Evolutionary conservation across 2,113 vertebrate genomes (phyloP), one percentile per base, ranked within the genome.

Genomic region (Merops nubicus): DNA sequence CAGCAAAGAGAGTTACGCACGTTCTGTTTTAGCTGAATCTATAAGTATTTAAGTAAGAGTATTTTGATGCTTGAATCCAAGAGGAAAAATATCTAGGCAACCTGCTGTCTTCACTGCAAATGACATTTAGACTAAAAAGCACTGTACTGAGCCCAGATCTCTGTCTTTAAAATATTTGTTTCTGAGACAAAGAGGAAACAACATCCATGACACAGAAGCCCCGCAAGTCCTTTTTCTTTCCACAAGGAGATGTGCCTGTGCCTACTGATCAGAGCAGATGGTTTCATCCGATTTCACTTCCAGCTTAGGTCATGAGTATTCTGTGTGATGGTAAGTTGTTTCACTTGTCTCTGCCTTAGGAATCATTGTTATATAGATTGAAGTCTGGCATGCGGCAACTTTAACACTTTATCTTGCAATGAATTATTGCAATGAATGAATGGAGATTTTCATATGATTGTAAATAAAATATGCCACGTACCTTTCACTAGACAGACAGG

Each of bases 171-270:
- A 76, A 62, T 4, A 51, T 40, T 69, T 38, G 8, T 19, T 53
- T 11, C 17, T 76, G 22, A 56, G 36, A 16, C 20, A 65, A 65
- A 90, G 25, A 65, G 15, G 25, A 72, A 85, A 12, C 33, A 34
- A 31, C 53, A 25, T 53, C 17, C 17, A 19, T 18, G 7, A 62
- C 26, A 33, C 15, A 11, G 40, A 85, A 92, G 25, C 11, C 45
- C 17, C 1, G 0, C 36, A 50, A 47, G 5, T 72, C 8, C 9
- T 87, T 62, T 20, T 13, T 42, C 3, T 76, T 40, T 64, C 33
- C 28, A 28, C 11, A 34, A 50, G 42, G 15, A 76, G 15, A 53
- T 40, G 25, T 10, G 29, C 6, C 29, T 42, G 8, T 74, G 48
- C 25, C 33, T 85, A 33, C 9, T n/a, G 16, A 57, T 48, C 48